Base-by-base conservation (phyloP, 2,797 vertebrate genomes). In the Heterohyrax brucei region DNA sequence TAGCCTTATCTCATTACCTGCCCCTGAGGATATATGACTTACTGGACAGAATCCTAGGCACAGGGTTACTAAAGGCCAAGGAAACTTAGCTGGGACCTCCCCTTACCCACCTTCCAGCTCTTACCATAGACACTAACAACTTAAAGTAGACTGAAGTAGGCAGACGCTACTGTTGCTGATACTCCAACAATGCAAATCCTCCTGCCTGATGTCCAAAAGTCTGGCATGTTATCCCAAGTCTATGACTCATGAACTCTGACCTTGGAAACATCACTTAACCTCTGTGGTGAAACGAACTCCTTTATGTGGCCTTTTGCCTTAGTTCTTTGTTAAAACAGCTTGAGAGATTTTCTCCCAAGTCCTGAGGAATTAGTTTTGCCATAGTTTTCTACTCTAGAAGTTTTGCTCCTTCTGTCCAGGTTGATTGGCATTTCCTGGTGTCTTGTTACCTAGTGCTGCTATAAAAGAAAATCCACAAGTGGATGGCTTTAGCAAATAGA, bases 211-310 rank as follows among this genome's bases (percentile, higher is more conserved):
- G 21, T 77, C 10, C 10, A 68, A 92, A 79, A 94, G 18, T 64
- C 28, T 64, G n/a, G 56, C 10, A 76, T 93, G 79, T 92, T 91
- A 84, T 56, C 61, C 64, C 39, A 66, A 84, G 2, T 50, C 33
- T 19, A n/a, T 64, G n/a, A 14, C 30, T 91, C 76, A 33, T 84
- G 87, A 33, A 68, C 44, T 83, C 39, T 81, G 46, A 84, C 85
- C 24, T 91, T 84, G 44, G 85, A 76, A 81, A 96, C 93, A 62
- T 92, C 53, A 64, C 5, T 56, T 91, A 81, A 59, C 84, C 21
- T 61, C 21, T 61, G 59, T 22, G 53, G 53, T 56, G 53, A 56
- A 16, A 16, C 18, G 53, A 56, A 16, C 18, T 16, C 53, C 53
- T 56, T 56, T 56, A 56, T 56, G 53, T 56, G 53, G 53, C 13